Evolutionary conservation across 2,797 vertebrate genomes (phyloP).

Genomic region (Erpetoichthys calabaricus): DNA sequence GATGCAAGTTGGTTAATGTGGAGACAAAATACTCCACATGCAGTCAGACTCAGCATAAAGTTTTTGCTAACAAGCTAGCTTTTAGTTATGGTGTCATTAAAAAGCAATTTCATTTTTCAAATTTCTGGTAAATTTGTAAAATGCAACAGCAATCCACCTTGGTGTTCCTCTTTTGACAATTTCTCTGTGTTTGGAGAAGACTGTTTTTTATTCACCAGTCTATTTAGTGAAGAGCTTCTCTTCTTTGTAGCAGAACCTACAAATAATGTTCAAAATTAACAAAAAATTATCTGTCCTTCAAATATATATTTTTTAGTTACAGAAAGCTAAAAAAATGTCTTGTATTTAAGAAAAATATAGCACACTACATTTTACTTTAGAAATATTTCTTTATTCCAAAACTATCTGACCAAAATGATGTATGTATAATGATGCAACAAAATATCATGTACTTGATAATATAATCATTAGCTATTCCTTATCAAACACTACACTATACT

Average conservation of each 20-base stretch:
- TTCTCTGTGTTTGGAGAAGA: conserved; percentile 55
- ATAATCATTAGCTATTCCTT: too few species aligned
- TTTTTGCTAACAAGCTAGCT: not conserved
- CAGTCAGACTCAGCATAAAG: not conserved
- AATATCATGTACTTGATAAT: too few species aligned
- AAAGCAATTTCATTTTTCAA: not conserved
- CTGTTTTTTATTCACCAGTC: conserved; percentile 57
- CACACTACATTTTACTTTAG: too few species aligned
- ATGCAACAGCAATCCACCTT: conserved; percentile 51
- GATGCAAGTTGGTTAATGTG: too few species aligned
- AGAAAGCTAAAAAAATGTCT: too few species aligned
- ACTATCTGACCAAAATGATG: too few species aligned
- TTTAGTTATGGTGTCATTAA: not conserved
- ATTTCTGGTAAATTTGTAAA: not conserved
- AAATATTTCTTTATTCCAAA: too few species aligned
- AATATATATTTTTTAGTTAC: too few species aligned
- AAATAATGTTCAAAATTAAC: not conserved
- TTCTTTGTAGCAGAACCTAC: conserved; percentile 56
- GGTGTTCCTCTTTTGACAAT: conserved; percentile 53
- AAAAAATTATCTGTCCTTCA: too few species aligned
- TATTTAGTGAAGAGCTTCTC: conserved; percentile 75
- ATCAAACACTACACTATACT: too few species aligned
- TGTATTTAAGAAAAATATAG: too few species aligned
- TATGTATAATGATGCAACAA: too few species aligned
- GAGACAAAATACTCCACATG: not conserved